A percentile compares a stretch with the other conserved stretches of the same genome.
Evolutionary conservation across 2,888 invertebrate species (phyloP).

Genomic region (Eustalomyia histrio): DNA sequence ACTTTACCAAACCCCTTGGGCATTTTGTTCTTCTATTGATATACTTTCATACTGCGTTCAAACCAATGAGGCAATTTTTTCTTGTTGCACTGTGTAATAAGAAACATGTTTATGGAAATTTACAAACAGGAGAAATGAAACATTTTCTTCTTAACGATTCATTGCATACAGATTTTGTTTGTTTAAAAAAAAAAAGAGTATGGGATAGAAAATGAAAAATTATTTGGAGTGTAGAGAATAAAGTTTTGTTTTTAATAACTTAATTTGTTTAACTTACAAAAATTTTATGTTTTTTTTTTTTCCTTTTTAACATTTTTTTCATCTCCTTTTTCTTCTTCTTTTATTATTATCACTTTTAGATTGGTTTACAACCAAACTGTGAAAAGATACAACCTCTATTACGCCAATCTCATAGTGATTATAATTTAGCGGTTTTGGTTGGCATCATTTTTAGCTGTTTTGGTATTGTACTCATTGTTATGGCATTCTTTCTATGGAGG

Average conservation of each 20-base stretch:
- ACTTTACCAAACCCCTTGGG: too few species aligned
- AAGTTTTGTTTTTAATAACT: constrained; percentile 33
- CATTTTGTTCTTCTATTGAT: too few species aligned
- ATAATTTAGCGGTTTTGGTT: constrained; percentile 86
- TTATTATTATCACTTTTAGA: constrained; percentile 73
- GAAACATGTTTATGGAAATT: constrained; percentile 25
- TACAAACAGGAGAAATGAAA: constrained; percentile 23
- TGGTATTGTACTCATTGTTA: constrained; percentile 84
- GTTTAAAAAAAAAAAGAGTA: neutral
- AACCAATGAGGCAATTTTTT: too few species aligned
- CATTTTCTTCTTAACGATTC: constrained; percentile 43
- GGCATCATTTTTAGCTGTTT: constrained; percentile 86
- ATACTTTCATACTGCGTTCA: too few species aligned
- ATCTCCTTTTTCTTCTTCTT: too few species aligned
- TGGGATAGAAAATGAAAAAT: neutral
- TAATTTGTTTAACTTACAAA: constrained; percentile 40
- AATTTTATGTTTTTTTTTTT: constrained; percentile 12
- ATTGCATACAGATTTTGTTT: constrained; percentile 36
- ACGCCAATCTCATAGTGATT: constrained; percentile 82
- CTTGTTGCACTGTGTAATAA: too few species aligned
- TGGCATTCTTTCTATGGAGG: constrained; percentile 88
- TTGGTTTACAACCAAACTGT: constrained; percentile 85
- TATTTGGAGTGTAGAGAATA: neutral
- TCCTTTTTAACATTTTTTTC: constrained; percentile 30
- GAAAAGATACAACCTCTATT: constrained; percentile 83